Conservation (phyloP, 2,797 vertebrate species). For the Cetoscarus ocellatus region DNA sequence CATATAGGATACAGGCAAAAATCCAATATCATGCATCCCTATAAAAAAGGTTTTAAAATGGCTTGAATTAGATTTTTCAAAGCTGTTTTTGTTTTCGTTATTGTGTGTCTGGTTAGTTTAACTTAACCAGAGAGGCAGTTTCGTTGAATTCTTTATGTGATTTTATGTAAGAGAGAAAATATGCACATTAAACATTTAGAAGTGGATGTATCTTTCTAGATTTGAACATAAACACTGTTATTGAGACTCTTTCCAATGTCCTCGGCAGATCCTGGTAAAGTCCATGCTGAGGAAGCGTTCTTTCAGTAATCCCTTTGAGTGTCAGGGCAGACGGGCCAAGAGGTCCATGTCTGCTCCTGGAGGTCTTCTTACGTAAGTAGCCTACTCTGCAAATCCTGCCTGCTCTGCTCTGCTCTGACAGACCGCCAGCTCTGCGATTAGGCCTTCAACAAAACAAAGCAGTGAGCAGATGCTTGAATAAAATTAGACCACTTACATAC, state of each 20-base stretch:
- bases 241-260: slow-evolving; percentile 21
- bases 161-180: background rate
- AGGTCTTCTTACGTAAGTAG: slow-evolving; percentile 91
- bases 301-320: slow-evolving; percentile 95
- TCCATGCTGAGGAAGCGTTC: slow-evolving; percentile 97
- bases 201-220: background rate
- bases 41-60: too few species aligned
- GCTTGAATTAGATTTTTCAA: too few species aligned
- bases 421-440: slow-evolving; percentile 69
- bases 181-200: background rate
- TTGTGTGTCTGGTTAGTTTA: too few species aligned
- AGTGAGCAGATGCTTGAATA: slow-evolving; percentile 62
- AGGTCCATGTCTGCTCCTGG: slow-evolving; percentile 96
- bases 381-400: slow-evolving; percentile 67
- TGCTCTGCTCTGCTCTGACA: slow-evolving; percentile 43
- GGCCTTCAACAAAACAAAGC: slow-evolving; percentile 61
- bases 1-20: too few species aligned
- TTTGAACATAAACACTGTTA: background rate
- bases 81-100: too few species aligned
- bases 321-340: slow-evolving; percentile 85
- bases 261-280: slow-evolving; percentile 93
- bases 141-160: too few species aligned
- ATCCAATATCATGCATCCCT: too few species aligned
- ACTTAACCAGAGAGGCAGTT: too few species aligned
- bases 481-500: slow-evolving; percentile 57